Evolutionary conservation across 1,140 invertebrate genomes (phyloP), one percentile per base, ranked within the genome.

Genomic region (Heliconius congener): DNA sequence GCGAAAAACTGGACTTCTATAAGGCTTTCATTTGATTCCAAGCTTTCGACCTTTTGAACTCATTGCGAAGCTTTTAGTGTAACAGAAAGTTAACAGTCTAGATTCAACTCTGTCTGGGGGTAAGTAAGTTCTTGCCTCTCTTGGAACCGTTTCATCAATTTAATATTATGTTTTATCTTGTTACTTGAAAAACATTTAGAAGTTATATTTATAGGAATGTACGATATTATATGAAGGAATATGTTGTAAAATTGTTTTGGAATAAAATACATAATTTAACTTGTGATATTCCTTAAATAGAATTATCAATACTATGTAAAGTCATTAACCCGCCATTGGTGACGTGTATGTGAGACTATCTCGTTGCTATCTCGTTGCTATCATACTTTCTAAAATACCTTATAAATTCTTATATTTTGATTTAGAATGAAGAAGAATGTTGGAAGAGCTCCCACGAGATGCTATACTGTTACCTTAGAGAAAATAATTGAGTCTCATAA

Each of bases 21-120:
- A 8, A 66, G 39, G 57, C 34, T 66, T 60, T 76, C 57, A 76
- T 76, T 66, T 76, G 74, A 76, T 76, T 76, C 42, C 74, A 42
- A 66, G 55, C 74, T 76, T 74, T 57, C 37, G 74, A 76, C 57
- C 55, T 76, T 57, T 76, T 76, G 57, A 76, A 42, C 74, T 76
- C 74, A 76, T 76, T 60, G 74, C 57, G 60, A 76, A 76, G 74
- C 74, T 76, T 76, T 76, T 76, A 76, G 74, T 76, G 74, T 76
- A 76, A 76, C 74, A 66, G 37, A 66, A 76, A 76, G 73, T 74
- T 74, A 74, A 74, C 55, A 76, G 74, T 66, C 74, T 76, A 76
- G 74, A 46, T 66, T 74, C 73, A 57, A 55, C 30, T 74, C 73
- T 74, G n/a, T 50, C 50, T 76, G 57, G 39, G 46, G 37, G 55